Evolutionary conservation across 2,113 vertebrate genomes (phyloP).

Genomic region (Ceratotherium simum): DNA sequence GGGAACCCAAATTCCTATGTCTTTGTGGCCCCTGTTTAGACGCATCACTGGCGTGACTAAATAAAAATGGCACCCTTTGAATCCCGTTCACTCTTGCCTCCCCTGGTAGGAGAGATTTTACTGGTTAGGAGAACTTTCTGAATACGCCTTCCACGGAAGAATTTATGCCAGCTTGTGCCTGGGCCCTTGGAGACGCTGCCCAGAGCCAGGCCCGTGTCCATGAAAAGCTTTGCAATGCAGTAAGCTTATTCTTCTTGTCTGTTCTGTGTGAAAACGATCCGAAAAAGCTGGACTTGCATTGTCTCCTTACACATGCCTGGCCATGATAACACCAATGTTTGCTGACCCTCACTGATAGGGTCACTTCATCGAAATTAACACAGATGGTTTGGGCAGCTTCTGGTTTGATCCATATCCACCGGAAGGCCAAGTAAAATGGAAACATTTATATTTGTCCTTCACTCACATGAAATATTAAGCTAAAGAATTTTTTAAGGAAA

Average conservation of each 20-base stretch:
- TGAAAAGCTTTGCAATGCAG: background rate
- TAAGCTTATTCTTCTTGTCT: background rate
- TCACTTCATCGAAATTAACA: slow-evolving; percentile 8
- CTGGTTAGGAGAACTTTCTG: background rate
- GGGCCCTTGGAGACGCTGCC: background rate
- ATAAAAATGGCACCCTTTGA: background rate
- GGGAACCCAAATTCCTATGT: background rate
- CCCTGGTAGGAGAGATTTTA: background rate
- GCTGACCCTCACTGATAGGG: background rate
- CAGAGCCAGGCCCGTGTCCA: background rate
- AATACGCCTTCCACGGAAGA: background rate
- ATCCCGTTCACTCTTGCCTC: background rate
- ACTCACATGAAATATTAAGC: background rate
- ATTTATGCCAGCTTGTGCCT: background rate
- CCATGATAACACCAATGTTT: slow-evolving; percentile 4
- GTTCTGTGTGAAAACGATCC: background rate
- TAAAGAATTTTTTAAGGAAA: background rate
- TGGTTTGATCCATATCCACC: background rate
- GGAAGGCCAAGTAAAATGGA: background rate
- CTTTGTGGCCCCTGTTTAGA: background rate
- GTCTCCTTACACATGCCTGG: background rate
- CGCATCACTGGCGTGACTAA: background rate
- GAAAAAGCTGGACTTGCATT: background rate
- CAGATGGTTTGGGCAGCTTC: background rate
- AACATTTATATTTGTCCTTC: background rate